Evolutionary conservation across 2,113 vertebrate genomes (phyloP).

Genomic region (Kryptolebias marmoratus): DNA sequence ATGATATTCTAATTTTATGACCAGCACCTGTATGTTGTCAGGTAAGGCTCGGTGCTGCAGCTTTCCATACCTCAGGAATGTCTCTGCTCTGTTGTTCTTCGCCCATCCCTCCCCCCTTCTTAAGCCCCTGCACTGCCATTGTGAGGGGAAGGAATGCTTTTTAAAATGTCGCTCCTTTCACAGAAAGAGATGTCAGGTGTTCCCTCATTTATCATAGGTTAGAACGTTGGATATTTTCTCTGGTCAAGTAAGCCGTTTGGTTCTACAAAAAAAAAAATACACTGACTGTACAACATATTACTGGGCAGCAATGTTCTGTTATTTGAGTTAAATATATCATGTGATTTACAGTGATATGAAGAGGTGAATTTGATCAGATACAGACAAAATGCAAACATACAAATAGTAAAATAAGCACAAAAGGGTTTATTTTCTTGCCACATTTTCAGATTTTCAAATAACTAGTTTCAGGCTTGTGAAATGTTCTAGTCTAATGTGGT

Average conservation of each 20-base stretch:
- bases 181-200: conserved; percentile 61
- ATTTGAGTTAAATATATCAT: conserved; percentile 14
- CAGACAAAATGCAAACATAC: not conserved
- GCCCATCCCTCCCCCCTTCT: not conserved
- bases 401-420: conserved; percentile 13
- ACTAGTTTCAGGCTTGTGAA: conserved; percentile 40
- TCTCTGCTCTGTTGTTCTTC: conserved; percentile 7
- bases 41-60: conserved; percentile 55
- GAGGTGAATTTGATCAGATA: not conserved
- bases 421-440: not conserved
- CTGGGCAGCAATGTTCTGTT: not conserved
- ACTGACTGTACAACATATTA: not conserved
- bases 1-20: no score
- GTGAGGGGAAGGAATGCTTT: conserved; percentile 73
- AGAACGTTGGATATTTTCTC: conserved; percentile 4
- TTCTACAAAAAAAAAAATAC: conserved; percentile 1
- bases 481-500: conserved; percentile 33
- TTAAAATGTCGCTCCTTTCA: conserved; percentile 64
- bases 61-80: conserved; percentile 62
- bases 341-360: conserved; percentile 13
- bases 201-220: conserved; percentile 43
- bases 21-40: no score
- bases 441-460: conserved; percentile 32
- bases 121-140: conserved; percentile 46
- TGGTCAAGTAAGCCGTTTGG: conserved; percentile 3